These are phyloP conservation scores for Martes martes DNA, from an alignment of 2,113 vertebrate species.

Conservation along the genomic window DNA sequence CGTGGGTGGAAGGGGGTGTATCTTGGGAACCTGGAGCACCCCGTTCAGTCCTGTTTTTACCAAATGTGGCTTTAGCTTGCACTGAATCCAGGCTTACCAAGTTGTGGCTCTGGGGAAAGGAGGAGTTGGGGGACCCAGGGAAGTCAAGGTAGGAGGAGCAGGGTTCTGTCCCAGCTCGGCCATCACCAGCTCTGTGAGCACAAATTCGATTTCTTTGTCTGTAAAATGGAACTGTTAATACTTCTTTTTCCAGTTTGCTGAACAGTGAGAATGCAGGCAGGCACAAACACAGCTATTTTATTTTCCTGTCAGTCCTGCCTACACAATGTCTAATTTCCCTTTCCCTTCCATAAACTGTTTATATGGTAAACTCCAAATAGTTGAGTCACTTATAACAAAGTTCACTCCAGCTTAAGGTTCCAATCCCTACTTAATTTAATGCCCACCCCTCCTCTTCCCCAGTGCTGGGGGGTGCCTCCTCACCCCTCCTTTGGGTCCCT, in stretches of 20 bases:
- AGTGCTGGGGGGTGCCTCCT: background rate
- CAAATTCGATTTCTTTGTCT: background rate
- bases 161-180: background rate
- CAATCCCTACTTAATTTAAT: background rate
- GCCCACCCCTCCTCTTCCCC: background rate
- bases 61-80: background rate
- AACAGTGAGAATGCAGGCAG: background rate
- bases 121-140: background rate
- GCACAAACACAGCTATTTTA: background rate
- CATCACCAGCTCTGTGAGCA: background rate
- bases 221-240: background rate
- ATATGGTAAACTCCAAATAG: background rate
- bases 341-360: background rate
- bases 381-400: constrained; percentile 35
- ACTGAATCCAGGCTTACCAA: background rate
- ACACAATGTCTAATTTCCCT: background rate
- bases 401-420: background rate
- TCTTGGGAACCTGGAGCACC: background rate
- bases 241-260: background rate
- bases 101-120: background rate
- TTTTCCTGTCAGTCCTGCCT: background rate
- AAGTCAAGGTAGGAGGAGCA: background rate
- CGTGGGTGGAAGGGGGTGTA: background rate
- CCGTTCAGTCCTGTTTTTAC: background rate
- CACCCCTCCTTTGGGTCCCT: background rate